Evolutionary conservation across 2,113 vertebrate genomes (phyloP), one percentile per base, ranked within the genome.

Genomic region (Carlito syrichta): DNA sequence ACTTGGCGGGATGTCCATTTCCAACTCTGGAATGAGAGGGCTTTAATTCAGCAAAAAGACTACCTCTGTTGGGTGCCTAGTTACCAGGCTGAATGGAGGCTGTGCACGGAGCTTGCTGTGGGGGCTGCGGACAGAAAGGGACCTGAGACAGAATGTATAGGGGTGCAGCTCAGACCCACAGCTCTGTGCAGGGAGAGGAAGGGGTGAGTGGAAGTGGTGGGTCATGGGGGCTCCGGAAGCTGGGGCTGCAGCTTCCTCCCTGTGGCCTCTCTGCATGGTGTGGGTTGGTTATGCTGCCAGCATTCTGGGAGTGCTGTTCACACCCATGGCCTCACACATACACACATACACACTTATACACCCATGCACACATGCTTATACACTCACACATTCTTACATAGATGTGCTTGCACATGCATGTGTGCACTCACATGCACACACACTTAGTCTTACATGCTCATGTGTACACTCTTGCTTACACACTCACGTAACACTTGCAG

Each of bases 41-140:
- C 32, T 32, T 62, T 78, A 23, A 16, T 40, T 48, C 4, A n/a
- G 85, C 54, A 22, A 20, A 50, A 83, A 48, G 30, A 32, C 35
- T 3, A 0, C 9, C 83, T 90, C 43, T 54, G 77, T 60, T 40
- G 40, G 63, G 27, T 0, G 14, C 40, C 11, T 6, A 14, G 74
- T 43, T 8, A 0, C 35, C 63, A 66, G 63, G 32, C 63, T 32
- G 35, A 12, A 5, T 63, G 62, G 32, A 83, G 58, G 60, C 27
- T 0, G 0, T 56, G 82, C 74, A 3, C 4, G 0, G 82, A 85
- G n/a, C 32, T 38, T 3, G 10, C 60, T 3, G 14, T 16, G 13
- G 38, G 45, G 58, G 74, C 87, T 73, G 81, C 22, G 45, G 76
- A n/a, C 35, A 27, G 35, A 43, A 35, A 43, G 71, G 20, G 54